phyloP scores from a whole-genome alignment of 2,113 vertebrate species.

The Theristicus caerulescens region DNA sequence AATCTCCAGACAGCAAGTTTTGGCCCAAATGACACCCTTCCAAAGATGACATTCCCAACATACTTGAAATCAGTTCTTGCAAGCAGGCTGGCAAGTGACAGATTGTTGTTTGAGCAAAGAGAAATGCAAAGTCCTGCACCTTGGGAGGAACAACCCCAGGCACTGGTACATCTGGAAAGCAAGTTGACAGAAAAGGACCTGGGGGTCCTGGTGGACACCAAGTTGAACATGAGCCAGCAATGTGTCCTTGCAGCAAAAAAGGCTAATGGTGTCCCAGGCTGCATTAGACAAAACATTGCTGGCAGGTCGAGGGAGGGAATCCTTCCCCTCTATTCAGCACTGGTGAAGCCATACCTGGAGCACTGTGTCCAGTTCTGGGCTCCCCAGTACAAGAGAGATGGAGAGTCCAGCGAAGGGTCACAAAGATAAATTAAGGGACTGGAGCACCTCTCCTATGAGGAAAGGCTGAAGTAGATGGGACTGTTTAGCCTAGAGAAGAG shows the following conservation, averaged over 20 bases:
- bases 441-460: not conserved
- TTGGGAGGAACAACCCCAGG: not conserved
- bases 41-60: not conserved
- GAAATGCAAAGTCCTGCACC: not conserved
- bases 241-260: not conserved
- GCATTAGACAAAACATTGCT: not conserved
- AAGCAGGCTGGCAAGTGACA: not conserved
- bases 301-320: not conserved
- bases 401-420: not conserved
- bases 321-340: not conserved
- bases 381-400: not conserved
- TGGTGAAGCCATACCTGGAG: not conserved
- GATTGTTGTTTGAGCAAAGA: not conserved
- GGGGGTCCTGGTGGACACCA: not conserved
- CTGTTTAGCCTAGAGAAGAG: not conserved
- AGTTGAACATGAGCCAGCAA: not conserved
- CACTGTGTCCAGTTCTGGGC: not conserved
- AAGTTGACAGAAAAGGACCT: not conserved
- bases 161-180: not conserved
- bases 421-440: too few relatives aligned
- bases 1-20: not conserved
- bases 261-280: rapidly evolving
- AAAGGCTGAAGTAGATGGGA: not conserved
- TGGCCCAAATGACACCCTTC: not conserved
- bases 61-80: not conserved